Evolutionary conservation across 2,113 vertebrate genomes (phyloP).

Genomic region (Podocnemis expansa): DNA sequence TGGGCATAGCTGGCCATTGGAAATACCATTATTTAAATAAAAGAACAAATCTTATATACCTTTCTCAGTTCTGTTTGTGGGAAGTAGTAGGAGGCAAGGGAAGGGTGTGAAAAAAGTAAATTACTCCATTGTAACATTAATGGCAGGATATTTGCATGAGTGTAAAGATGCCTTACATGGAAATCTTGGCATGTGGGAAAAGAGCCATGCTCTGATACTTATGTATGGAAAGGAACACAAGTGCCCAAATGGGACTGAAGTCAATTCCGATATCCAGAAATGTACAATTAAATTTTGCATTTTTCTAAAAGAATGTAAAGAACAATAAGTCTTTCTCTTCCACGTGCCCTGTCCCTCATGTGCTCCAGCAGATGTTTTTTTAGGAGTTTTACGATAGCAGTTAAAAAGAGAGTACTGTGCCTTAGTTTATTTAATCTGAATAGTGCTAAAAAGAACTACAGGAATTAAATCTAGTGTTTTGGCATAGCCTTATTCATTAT

Average conservation of each 20-base stretch:
- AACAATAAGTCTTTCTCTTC: rapidly evolving
- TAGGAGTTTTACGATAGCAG: neutral
- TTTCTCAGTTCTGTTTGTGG: neutral
- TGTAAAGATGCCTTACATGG: rapidly evolving
- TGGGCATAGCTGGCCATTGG: neutral
- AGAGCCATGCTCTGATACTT: neutral
- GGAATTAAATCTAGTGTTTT: neutral
- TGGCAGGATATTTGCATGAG: neutral
- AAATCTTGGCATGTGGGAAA: neutral
- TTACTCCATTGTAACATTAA: neutral
- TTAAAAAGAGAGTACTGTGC: neutral
- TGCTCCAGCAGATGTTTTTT: neutral
- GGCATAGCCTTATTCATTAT: neutral
- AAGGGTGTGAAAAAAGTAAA: neutral
- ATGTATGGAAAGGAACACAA: neutral
- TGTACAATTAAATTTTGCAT: neutral
- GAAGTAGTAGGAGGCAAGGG: neutral
- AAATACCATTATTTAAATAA: neutral
- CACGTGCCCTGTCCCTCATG: rapidly evolving
- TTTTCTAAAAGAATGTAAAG: neutral
- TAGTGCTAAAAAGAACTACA: neutral
- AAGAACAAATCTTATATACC: neutral
- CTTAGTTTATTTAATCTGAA: neutral
- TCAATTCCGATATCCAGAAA: neutral
- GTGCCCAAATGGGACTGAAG: neutral